Percentiles rank a stretch among this genome's conserved stretches.
Conservation (phyloP, 2,888 invertebrate genomes). For the Melinopterus prodromus region DNA sequence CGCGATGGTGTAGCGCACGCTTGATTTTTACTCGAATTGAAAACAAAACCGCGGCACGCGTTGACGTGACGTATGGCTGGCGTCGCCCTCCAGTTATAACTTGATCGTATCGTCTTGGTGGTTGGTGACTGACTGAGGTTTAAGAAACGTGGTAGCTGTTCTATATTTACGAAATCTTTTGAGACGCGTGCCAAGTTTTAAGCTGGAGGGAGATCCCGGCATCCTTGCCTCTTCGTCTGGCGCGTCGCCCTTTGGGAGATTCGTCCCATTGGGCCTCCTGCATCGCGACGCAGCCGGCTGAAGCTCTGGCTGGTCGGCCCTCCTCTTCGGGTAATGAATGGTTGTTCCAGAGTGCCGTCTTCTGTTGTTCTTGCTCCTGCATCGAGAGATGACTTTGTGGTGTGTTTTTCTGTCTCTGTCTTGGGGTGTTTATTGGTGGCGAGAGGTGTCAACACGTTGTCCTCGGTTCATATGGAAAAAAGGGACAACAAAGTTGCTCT, state of each 20-base stretch:
- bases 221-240: slow-evolving; percentile 39
- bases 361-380: slow-evolving; percentile 17
- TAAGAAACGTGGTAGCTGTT: slow-evolving; percentile 58
- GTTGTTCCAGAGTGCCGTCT: not conserved
- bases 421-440: slow-evolving; percentile 11
- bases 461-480: not conserved
- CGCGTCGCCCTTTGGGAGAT: slow-evolving; percentile 41
- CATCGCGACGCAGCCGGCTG: slow-evolving; percentile 36
- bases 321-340: slow-evolving; percentile 8
- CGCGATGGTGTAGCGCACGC: slow-evolving; percentile 15
- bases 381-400: slow-evolving; percentile 1
- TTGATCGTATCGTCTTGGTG: slow-evolving; percentile 34
- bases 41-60: not conserved
- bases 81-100: not conserved
- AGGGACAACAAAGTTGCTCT: slow-evolving; percentile 5
- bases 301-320: not conserved
- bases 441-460: slow-evolving; percentile 16
- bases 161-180: slow-evolving; percentile 60
- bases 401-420: not conserved
- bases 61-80: not conserved
- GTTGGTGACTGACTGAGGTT: slow-evolving; percentile 55
- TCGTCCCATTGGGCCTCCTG: slow-evolving; percentile 55
- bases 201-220: slow-evolving; percentile 49
- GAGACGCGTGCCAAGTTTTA: slow-evolving; percentile 61
- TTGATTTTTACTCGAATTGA: slow-evolving; percentile 17